Conservation (phyloP, 2,888 invertebrate genomes). For the Eristalis pertinax region DNA sequence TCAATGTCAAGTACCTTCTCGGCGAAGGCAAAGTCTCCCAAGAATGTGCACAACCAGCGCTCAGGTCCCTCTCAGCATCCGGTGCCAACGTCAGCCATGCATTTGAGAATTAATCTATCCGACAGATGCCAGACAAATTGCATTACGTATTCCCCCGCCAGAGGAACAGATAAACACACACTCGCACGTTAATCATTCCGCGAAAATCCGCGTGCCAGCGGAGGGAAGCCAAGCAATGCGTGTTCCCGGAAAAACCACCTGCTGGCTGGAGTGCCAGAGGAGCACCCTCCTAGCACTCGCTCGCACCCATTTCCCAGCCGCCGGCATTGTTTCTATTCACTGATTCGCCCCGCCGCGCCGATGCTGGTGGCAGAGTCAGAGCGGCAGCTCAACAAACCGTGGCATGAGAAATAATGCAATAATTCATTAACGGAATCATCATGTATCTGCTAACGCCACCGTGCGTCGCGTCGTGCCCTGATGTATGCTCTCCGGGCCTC, state of each 20-base stretch:
- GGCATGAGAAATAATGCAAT: slow-evolving; percentile 58
- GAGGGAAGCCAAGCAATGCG: slow-evolving; percentile 12
- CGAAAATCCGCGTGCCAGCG: slow-evolving; percentile 8
- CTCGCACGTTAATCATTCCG: slow-evolving; percentile 39
- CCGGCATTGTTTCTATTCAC: slow-evolving; percentile 29
- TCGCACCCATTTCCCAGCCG: neutral
- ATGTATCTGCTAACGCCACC: slow-evolving; percentile 13
- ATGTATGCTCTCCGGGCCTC: neutral
- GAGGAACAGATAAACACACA: no score
- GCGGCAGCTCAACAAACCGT: slow-evolving; percentile 38
- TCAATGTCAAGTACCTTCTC: neutral
- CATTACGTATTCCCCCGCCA: slow-evolving; percentile 29
- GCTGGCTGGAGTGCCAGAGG: slow-evolving; percentile 11
- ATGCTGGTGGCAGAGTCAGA: slow-evolving; percentile 1
- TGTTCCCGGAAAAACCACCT: slow-evolving; percentile 40
- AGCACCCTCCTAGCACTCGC: no score
- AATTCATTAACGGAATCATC: slow-evolving; percentile 55
- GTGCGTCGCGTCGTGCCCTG: neutral
- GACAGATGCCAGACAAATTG: slow-evolving; percentile 46
- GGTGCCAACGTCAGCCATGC: neutral
- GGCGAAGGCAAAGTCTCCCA: neutral
- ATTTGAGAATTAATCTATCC: neutral
- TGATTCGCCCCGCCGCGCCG: slow-evolving; percentile 31
- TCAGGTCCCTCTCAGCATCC: neutral
- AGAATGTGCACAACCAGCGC: neutral